These are phyloP conservation scores for Recurvirostra avosetta DNA, from an alignment of 2,113 vertebrate genomes.

Conservation along the genomic window DNA sequence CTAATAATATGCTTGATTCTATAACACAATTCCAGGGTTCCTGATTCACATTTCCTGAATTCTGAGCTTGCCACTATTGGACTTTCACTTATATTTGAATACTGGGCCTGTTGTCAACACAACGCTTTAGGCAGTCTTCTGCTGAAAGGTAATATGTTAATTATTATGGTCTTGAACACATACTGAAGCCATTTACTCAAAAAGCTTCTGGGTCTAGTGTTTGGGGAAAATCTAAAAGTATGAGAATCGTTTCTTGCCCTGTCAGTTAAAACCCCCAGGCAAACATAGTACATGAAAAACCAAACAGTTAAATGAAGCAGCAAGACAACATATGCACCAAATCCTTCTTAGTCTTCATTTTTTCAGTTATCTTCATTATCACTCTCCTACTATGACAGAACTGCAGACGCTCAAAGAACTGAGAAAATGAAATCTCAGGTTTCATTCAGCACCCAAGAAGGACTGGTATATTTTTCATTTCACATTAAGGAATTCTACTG, in stretches of 20 bases:
- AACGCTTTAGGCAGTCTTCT: background rate
- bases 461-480: background rate
- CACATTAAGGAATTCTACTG: background rate
- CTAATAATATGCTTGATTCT: background rate
- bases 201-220: background rate
- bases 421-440: slow-evolving; percentile 11
- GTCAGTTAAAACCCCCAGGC: background rate
- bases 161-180: background rate
- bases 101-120: background rate
- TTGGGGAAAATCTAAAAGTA: background rate
- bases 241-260: background rate
- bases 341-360: background rate
- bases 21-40: background rate
- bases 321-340: slow-evolving; percentile 17
- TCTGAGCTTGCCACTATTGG: background rate
- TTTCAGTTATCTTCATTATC: slow-evolving; percentile 16
- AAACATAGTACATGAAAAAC: background rate
- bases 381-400: background rate
- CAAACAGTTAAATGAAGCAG: slow-evolving; percentile 36
- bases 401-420: background rate
- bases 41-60: background rate
- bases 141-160: background rate
- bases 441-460: background rate
- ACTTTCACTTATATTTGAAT: background rate
- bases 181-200: background rate